Evolutionary conservation across 2,797 vertebrate species (phyloP).

Genomic region (Melanotaenia pygmaea): DNA sequence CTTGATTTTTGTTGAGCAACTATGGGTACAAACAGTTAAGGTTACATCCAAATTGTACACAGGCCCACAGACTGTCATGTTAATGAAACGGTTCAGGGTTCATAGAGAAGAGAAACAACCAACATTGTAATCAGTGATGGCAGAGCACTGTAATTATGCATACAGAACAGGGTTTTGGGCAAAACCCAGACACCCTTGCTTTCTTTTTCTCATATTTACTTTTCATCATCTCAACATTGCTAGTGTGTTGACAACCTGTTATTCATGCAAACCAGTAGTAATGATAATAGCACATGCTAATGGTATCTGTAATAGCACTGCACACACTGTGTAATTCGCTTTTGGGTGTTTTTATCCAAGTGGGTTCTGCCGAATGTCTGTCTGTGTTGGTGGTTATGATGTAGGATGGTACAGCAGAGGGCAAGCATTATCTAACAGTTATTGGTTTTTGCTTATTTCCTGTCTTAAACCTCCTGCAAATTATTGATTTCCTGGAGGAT

Average conservation of each 20-base stretch:
- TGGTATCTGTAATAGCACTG: conserved; percentile 52
- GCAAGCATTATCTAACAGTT: conserved; percentile 71
- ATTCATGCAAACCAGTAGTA: conserved; percentile 35
- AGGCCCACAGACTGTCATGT: conserved; percentile 68
- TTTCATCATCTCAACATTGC: conserved; percentile 57
- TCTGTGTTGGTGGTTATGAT: conserved; percentile 66
- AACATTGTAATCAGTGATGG: conserved; percentile 74
- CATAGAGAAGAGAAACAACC: conserved; percentile 73
- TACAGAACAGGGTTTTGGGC: conserved; percentile 69
- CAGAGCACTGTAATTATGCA: conserved; percentile 71
- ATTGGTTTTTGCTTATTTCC: conserved; percentile 75
- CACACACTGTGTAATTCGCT: conserved; percentile 37
- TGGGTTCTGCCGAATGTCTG: conserved; percentile 50
- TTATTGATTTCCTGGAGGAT: conserved; percentile 80
- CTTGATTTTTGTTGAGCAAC: conserved; percentile 58
- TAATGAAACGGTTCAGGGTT: conserved; percentile 78
- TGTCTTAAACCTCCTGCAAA: conserved; percentile 73
- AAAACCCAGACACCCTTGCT: conserved; percentile 67
- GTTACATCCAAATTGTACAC: conserved; percentile 67
- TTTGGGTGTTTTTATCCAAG: conserved; percentile 50
- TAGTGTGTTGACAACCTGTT: conserved; percentile 61
- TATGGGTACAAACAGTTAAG: conserved; percentile 61
- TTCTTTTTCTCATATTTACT: conserved; percentile 62
- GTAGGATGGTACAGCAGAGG: conserved; percentile 65
- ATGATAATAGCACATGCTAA: conserved; percentile 48